phyloP scores from a whole-genome alignment of 2,797 vertebrate genomes.

The Periparus ater region DNA sequence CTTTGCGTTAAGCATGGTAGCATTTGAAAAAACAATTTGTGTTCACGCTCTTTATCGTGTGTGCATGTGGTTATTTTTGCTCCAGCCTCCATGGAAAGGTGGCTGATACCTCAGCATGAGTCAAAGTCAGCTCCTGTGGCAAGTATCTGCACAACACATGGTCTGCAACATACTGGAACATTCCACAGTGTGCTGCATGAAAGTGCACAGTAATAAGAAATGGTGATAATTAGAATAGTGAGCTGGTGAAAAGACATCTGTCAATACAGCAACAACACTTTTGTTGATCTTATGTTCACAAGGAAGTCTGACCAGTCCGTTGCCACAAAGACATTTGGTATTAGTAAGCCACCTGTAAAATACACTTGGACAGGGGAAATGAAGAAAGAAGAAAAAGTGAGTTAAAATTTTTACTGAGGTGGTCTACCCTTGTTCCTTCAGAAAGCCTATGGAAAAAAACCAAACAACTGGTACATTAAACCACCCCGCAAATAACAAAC shows the following conservation, averaged over 20 bases:
- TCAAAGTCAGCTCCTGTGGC: neutral
- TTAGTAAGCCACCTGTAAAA: neutral
- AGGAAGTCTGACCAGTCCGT: neutral
- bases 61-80: neutral
- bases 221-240: neutral
- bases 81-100: neutral
- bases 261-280: neutral
- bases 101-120: neutral
- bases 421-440: neutral
- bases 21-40: neutral
- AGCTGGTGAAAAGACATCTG: neutral
- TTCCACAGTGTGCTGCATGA: neutral
- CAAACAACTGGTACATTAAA: rapidly evolving
- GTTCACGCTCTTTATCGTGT: neutral
- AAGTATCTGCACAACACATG: neutral
- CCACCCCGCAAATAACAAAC: neutral
- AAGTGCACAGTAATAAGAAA: neutral
- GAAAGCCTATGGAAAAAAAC: neutral
- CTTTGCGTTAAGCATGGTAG: neutral
- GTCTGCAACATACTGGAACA: neutral
- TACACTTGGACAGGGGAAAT: neutral
- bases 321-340: neutral
- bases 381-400: neutral
- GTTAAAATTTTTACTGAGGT: neutral
- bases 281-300: neutral